Conservation (phyloP, 1,140 invertebrate species). For the Hypothenemus hampei region DNA sequence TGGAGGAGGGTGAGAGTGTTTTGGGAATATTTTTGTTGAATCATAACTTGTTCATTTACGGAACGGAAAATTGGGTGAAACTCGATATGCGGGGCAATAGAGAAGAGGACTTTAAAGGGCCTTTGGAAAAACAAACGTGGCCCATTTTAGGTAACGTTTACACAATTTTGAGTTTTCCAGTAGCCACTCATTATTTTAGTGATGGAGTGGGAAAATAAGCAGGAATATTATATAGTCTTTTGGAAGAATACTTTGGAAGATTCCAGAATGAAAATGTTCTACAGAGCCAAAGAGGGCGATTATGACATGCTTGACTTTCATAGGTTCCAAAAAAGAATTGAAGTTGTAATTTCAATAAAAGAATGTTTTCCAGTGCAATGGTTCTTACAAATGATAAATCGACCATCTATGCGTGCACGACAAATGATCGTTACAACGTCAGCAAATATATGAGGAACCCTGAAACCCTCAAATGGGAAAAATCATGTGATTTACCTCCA, state of each 20-base stretch:
- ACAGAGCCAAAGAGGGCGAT: conserved; percentile 53
- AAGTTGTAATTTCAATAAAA: background rate
- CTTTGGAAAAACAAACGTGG: conserved; percentile 59
- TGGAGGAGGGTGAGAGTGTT: conserved; percentile 56
- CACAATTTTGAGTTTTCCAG: too few relatives aligned
- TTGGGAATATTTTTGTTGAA: conserved; percentile 71
- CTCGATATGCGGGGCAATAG: conserved; percentile 72
- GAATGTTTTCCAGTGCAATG: conserved; percentile 56
- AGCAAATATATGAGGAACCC: conserved; percentile 52
- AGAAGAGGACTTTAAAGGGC: conserved; percentile 55
- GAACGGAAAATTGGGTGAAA: conserved; percentile 59
- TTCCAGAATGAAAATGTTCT: conserved; percentile 59
- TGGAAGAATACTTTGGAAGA: conserved; percentile 79
- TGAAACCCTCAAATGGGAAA: conserved; percentile 56
- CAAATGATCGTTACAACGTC: conserved; percentile 52
- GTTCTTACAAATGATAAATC: conserved; percentile 54
- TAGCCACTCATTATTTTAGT: conserved; percentile 44
- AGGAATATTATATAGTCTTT: conserved; percentile 67
- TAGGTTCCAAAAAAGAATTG: conserved; percentile 48
- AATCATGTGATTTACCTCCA: conserved; percentile 55
- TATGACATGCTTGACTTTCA: conserved; percentile 69
- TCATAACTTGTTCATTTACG: conserved; percentile 66
- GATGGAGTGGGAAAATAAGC: conserved; percentile 68
- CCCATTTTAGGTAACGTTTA: conserved; percentile 60
- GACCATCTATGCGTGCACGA: conserved; percentile 58